Evolutionary conservation across 2,888 invertebrate species (phyloP).

Genomic region (Eupithecia vulgata): DNA sequence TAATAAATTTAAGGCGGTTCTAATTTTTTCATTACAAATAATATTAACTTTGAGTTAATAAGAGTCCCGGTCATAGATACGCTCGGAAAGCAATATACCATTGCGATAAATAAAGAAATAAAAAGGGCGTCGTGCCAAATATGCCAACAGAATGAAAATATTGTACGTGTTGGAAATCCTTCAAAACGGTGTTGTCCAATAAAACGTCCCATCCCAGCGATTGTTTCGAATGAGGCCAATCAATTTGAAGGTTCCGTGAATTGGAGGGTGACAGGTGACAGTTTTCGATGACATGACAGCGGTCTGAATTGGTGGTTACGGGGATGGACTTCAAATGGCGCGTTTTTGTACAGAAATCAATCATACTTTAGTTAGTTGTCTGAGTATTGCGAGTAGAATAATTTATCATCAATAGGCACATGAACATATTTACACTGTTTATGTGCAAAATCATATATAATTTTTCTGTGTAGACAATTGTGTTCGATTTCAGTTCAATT

Average conservation of each 20-base stretch:
- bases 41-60: neutral
- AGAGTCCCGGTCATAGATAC: neutral
- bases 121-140: neutral
- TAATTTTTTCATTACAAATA: too few species aligned
- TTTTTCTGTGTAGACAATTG: too few species aligned
- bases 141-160: neutral
- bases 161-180: neutral
- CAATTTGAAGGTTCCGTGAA: constrained; percentile 36
- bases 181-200: constrained; percentile 10
- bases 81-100: neutral
- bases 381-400: neutral
- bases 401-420: too few species aligned
- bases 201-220: constrained; percentile 35
- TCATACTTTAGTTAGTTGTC: neutral
- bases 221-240: constrained; percentile 45
- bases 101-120: neutral
- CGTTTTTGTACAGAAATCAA: neutral
- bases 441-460: too few species aligned
- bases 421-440: too few species aligned
- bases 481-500: too few species aligned
- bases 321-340: neutral
- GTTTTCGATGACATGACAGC: constrained; percentile 21
- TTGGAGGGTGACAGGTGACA: constrained; percentile 31
- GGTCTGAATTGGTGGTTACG: constrained; percentile 25
- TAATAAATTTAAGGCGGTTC: too few species aligned